These are phyloP conservation scores for Myodes glareolus DNA, from an alignment of 2,113 vertebrate species.

Conservation along the genomic window DNA sequence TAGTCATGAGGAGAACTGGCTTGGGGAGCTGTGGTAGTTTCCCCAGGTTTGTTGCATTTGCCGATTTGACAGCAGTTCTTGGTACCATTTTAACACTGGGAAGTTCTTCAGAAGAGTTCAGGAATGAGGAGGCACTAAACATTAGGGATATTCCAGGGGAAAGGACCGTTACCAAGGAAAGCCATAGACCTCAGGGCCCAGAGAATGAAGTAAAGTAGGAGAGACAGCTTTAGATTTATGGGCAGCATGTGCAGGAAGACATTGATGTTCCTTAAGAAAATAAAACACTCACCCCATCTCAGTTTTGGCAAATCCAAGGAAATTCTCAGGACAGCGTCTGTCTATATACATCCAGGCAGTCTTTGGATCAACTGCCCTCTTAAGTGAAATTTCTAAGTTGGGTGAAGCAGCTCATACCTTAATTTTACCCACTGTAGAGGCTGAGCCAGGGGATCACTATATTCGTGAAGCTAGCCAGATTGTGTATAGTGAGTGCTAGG, in stretches of 20 bases:
- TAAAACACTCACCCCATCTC: not conserved
- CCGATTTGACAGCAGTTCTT: not conserved
- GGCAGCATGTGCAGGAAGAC: not conserved
- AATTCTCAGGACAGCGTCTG: not conserved
- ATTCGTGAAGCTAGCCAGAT: not conserved
- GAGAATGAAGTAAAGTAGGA: not conserved
- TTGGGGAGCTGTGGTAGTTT: not conserved
- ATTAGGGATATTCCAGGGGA: not conserved
- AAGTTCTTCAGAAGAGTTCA: conserved; percentile 34
- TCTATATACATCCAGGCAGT: not conserved
- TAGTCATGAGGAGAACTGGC: not conserved
- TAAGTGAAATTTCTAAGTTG: not conserved
- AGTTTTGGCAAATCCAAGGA: not conserved
- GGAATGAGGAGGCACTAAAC: not conserved
- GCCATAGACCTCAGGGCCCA: not conserved
- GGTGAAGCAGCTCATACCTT: not conserved
- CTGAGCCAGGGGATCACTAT: not conserved
- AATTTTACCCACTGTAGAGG: not conserved
- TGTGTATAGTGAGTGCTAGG: not conserved
- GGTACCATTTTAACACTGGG: conserved; percentile 9
- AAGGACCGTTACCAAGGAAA: not conserved
- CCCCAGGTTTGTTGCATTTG: not conserved
- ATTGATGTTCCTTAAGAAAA: not conserved
- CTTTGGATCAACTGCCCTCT: not conserved
- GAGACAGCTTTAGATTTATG: not conserved